Conservation (phyloP, 2,888 invertebrate genomes). For the Bombylius discolor region DNA sequence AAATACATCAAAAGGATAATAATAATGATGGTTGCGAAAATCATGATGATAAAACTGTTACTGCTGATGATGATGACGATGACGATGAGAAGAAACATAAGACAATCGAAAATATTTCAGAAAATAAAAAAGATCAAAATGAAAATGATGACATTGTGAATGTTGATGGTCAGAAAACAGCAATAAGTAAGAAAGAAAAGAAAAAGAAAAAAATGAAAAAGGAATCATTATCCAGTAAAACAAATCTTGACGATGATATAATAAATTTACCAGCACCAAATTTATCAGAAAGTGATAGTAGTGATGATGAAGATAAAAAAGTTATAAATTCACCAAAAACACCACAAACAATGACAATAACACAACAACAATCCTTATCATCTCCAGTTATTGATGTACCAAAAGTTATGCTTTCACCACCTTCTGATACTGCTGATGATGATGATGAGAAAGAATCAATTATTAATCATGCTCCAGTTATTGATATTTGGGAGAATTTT, state of each 20-base stretch:
- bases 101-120: constrained; percentile 15
- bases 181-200: constrained; percentile 14
- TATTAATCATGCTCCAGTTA: constrained; percentile 14
- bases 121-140: constrained; percentile 16
- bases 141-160: neutral
- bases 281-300: constrained; percentile 73
- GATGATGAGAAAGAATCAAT: constrained; percentile 25
- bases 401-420: constrained; percentile 30
- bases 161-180: constrained; percentile 10
- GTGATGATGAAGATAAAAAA: constrained; percentile 43
- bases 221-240: neutral
- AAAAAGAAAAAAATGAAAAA: constrained; percentile 8
- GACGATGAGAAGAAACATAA: constrained; percentile 5
- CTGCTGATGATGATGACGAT: too few relatives aligned
- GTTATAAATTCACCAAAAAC: neutral
- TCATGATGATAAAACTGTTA: neutral
- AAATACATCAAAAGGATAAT: constrained; percentile 5
- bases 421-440: constrained; percentile 27
- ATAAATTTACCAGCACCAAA: constrained; percentile 67
- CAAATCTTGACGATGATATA: constrained; percentile 43
- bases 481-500: constrained; percentile 30
- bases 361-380: neutral
- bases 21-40: constrained; percentile 5
- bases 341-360: neutral
- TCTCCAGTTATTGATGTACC: constrained; percentile 22